Conservation (phyloP, 2,113 vertebrate genomes). For the Zosterops lateralis region DNA sequence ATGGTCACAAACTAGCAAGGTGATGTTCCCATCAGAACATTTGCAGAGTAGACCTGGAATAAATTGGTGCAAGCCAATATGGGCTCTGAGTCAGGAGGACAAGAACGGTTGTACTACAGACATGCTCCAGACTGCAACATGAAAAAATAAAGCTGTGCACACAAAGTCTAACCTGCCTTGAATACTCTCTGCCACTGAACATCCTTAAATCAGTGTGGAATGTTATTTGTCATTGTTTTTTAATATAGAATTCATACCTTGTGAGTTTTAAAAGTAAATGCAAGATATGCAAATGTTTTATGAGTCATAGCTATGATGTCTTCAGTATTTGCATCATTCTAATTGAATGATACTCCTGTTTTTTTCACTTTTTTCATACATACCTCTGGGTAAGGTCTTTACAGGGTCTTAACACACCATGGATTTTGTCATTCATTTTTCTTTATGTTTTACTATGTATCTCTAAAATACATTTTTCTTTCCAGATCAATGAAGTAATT, state of each 20-base stretch:
- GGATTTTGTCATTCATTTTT: not conserved
- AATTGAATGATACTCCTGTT: rapidly evolving
- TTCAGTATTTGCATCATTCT: not conserved
- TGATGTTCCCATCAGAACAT: not conserved
- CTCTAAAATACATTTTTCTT: not conserved
- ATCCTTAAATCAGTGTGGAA: not conserved
- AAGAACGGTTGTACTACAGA: not conserved
- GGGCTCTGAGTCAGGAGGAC: not conserved
- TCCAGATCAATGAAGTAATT: not conserved
- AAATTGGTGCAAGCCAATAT: not conserved
- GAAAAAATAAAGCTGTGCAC: not conserved
- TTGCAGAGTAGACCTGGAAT: not conserved
- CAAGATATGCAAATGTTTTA: not conserved
- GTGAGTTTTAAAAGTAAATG: not conserved
- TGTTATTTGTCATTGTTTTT: not conserved
- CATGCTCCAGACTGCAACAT: not conserved
- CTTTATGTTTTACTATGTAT: not conserved
- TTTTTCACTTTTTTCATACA: not conserved
- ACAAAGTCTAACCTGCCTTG: not conserved
- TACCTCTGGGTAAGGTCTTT: not conserved
- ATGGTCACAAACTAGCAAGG: not conserved
- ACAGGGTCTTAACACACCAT: not conserved
- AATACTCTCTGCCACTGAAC: not conserved
- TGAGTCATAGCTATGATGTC: not conserved
- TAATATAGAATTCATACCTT: not conserved